Base-by-base conservation (phyloP, 2,888 invertebrate genomes). In the Habrosyne pyritoides region DNA sequence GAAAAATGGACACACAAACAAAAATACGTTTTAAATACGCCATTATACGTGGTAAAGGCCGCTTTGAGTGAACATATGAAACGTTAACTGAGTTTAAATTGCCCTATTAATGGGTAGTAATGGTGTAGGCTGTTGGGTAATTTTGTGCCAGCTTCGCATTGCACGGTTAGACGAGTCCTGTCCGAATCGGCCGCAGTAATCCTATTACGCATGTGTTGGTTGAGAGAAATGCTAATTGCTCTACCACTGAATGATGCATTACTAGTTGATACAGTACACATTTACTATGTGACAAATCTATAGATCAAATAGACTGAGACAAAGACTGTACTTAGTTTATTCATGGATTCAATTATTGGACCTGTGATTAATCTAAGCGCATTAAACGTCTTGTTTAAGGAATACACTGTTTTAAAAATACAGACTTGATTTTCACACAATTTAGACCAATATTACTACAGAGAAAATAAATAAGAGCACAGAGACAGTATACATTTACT, bases 101-200 rank as follows among this genome's bases (percentile, higher is more conserved):
- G 79, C 77, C 80, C 79, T 77, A 79, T 75, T 81, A 81, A 81
- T 80, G 80, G 73, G 67, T 67, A 73, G 74, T 80, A 76, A 81
- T 75, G 73, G 75, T 75, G 69, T 73, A 75, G 71, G 67, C 62
- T 66, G 56, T 53, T 59, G 67, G 68, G 66, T 69, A 71, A 75
- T 73, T 70, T 55, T 58, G 67, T 63, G 67, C 66, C 64, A 54
- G 56, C 55, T 59, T 63, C 52, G 63, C 71, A 66, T 69, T 67
- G 66, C 65, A 67, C 57, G 64, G 63, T 64, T 66, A 66, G 61
- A 56, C 56, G 53, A 54, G 54, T 18, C 33, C 36, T 60, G 58
- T 59, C 57, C 58, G 67, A 62, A 63, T 67, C 63, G 59, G 59
- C 63, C 54, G 57, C 56, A 55, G 60, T 71, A 70, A 70, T 70